Base-by-base conservation (phyloP, 2,888 invertebrate species). In the Barypeithes pellucidus region DNA sequence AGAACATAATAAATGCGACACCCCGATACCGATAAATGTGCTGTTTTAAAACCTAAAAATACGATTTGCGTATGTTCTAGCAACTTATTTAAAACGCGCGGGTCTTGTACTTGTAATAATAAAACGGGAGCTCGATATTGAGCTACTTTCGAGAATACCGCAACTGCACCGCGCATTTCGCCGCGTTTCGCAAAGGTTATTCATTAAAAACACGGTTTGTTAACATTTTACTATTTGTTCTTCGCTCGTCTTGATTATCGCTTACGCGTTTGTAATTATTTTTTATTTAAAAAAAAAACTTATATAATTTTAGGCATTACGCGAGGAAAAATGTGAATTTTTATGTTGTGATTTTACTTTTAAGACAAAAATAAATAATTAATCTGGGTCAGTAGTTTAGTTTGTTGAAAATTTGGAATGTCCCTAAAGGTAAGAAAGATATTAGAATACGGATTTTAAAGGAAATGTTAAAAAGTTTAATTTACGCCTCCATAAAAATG, bases 41-140 rank as follows among this genome's bases (percentile, higher is more conserved):
- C 7, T 24, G 16, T 18, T 22, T 12, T 0, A 29, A 24, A 54
- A 29, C 0, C 2, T 0, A 54, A 50, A 29, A 29, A 14, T 2
- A 29, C 62, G 12, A 29, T 29, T n/a, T 69, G 71, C 71, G 71
- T 65, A 71, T 71, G 65, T 47, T 45, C 16, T 43, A 9, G 29
- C 57, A 36, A 62, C 47, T 14, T 59, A 72, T 59, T 72, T 67
- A 43, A 61, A 73, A 52, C 60, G 68, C 59, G 69, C 68, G 52
- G 22, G 67, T 65, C 67, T 45, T 50, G 20, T 18, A 71, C 67
- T 45, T 50, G 20, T 18, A 71, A 52, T 20, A 36, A 22, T 24
- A 66, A 63, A 71, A 29, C 60, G 65, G 41, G 59, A 62, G 43
- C 72, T 70, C 69, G 73, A 70, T 73, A 73, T 70, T 66, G 73